A percentile compares a stretch with the other conserved stretches of the same genome.
phyloP scores from a whole-genome alignment of 2,113 vertebrate genomes.

The Reinhardtius hippoglossoides region DNA sequence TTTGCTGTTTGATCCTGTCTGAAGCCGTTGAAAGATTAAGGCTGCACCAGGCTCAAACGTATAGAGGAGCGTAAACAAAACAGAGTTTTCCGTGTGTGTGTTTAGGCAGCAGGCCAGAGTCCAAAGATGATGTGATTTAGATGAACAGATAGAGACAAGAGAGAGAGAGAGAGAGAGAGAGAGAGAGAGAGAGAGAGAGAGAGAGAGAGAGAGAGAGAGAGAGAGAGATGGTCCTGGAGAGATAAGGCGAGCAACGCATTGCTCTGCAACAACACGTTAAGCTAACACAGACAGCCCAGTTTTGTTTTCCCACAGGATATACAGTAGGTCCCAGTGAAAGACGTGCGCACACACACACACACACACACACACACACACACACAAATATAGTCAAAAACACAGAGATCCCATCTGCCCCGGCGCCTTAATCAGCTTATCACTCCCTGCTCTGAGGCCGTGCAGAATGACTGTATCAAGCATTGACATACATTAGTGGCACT shows the following conservation, averaged over 20 bases:
- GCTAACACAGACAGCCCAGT: conserved; percentile 68
- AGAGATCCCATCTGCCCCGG: conserved; percentile 71
- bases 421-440: conserved; percentile 77
- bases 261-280: conserved; percentile 53
- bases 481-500: conserved; percentile 61
- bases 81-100: neutral
- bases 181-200: conserved; percentile 19
- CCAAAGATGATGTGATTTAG: conserved; percentile 26
- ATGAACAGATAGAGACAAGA: conserved; percentile 42
- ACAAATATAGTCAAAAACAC: neutral
- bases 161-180: neutral
- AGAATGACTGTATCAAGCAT: conserved; percentile 53
- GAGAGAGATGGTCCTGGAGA: conserved; percentile 22
- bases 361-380: conserved; percentile 16
- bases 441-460: conserved; percentile 39
- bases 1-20: conserved; percentile 29
- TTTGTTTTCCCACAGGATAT: conserved; percentile 70
- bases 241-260: conserved; percentile 29
- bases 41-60: neutral
- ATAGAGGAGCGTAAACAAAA: conserved; percentile 29
- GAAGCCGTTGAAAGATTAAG: conserved; percentile 24
- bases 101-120: conserved; percentile 8
- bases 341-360: conserved; percentile 12
- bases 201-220: conserved; percentile 34
- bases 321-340: conserved; percentile 37